Evolutionary conservation across 2,113 vertebrate species (phyloP), one percentile per base, ranked within the genome.

Genomic region (Pleuronectes platessa): DNA sequence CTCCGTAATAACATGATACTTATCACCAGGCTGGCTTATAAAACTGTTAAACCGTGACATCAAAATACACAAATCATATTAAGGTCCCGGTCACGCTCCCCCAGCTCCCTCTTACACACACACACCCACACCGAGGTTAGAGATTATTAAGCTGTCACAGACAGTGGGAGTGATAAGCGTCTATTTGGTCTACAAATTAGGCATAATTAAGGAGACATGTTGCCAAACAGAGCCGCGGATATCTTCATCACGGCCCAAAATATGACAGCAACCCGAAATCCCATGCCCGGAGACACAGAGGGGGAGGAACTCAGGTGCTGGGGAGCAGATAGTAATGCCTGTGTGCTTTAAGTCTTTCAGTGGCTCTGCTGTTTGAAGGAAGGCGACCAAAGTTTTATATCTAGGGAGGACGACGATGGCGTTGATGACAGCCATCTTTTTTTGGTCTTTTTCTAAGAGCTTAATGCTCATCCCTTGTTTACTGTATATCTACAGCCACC

Each of bases 151-250:
- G 90, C 91, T 92, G 93, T 94, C 93, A 94, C 90, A 92, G 93
- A 94, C 91, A 92, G 87, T 88, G 82, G 81, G 82, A 86, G 89
- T 80, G 92, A 94, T 95, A 95, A 95, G 92, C 86, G 83, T 82
- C 88, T 95, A 92, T 95, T 95, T 94, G 94, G 92, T 94, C 93
- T 93, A 93, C 91, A 95, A 94, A 95, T 94, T 91, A 94, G 89
- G 86, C 87, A 91, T 95, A 95, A 95, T 95, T 93, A 95, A 89
- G 90, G 84, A 76, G 92, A 92, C 86, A 85, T 80, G 86, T 93
- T 90, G 91, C 90, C 91, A 93, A 92, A 94, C 90, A 90, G 73
- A 83, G 85, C 79, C 14, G 45, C 81, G 87, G 88, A 94, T 85
- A 92, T 94, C 90, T 92, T 91, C 88, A 93, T 93, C 88, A 85